phyloP scores from a whole-genome alignment of 2,797 vertebrate species.

The Triplophysa bombifrons region DNA sequence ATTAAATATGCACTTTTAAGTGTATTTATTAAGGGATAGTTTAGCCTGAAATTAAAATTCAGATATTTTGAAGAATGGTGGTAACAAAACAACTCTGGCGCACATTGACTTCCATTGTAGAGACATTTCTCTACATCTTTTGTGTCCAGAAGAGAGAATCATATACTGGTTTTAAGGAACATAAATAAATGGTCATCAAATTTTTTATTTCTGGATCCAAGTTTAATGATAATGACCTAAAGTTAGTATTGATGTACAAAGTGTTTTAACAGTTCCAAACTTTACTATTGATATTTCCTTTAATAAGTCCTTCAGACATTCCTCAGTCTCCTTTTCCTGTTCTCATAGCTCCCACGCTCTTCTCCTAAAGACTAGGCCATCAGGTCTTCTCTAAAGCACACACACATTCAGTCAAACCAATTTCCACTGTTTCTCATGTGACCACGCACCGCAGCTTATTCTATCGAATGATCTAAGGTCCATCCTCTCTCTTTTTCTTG shows the following conservation, averaged over 20 bases:
- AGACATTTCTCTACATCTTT: background rate
- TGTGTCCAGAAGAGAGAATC: background rate
- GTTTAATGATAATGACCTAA: background rate
- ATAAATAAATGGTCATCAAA: too few species aligned
- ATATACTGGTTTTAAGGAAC: background rate
- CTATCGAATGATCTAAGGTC: background rate
- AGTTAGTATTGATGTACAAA: background rate
- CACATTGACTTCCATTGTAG: too few species aligned
- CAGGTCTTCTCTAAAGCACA: background rate
- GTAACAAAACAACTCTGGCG: too few species aligned
- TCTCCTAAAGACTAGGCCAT: background rate
- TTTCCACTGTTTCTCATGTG: conserved; percentile 25
- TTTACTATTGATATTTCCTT: background rate
- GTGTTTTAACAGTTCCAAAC: background rate
- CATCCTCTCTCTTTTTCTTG: background rate
- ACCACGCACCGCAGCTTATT: background rate
- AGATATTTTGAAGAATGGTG: too few species aligned
- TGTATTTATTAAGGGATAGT: too few species aligned
- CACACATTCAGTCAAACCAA: background rate
- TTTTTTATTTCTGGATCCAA: background rate
- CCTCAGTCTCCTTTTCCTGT: conserved; percentile 2
- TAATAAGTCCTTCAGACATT: background rate
- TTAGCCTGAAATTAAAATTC: too few species aligned
- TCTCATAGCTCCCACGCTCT: conserved; percentile 1
- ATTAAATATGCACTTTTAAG: too few species aligned